These are phyloP conservation scores for Dendrolimus houi DNA, from an alignment of 2,888 invertebrate genomes.

Conservation along the genomic window DNA sequence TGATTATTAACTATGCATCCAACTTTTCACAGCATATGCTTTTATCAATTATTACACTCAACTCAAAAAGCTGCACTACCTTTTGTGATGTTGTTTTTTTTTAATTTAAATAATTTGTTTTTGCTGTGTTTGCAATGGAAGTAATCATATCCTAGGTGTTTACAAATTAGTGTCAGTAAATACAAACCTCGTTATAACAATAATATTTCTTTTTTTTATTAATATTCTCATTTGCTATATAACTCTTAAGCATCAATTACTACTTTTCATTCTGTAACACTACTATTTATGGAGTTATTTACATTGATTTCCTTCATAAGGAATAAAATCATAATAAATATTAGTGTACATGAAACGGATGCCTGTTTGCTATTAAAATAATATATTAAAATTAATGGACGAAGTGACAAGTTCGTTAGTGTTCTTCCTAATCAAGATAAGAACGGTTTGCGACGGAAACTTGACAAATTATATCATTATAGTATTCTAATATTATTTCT, in stretches of 20 bases:
- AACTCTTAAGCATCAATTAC: conserved; percentile 45
- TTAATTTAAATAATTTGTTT: too few relatives aligned
- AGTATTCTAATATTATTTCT: conserved; percentile 20
- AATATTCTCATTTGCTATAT: conserved; percentile 57
- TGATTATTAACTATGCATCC: conserved; percentile 26
- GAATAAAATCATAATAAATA: conserved; percentile 56
- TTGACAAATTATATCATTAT: conserved; percentile 59
- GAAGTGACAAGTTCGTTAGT: conserved; percentile 75
- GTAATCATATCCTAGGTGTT: conserved; percentile 39
- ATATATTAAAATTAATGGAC: conserved; percentile 74
- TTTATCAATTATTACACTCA: background rate
- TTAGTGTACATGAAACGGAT: conserved; percentile 57
- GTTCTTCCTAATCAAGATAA: conserved; percentile 68
- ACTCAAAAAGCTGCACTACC: background rate
- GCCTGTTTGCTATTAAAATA: conserved; percentile 68
- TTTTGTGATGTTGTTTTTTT: background rate
- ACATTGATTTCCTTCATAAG: conserved; percentile 66
- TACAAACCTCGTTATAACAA: conserved; percentile 48
- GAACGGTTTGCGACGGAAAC: conserved; percentile 73
- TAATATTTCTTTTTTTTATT: conserved; percentile 35
- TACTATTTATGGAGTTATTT: conserved; percentile 42
- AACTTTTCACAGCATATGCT: background rate
- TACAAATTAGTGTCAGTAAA: conserved; percentile 36
- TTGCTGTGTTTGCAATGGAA: conserved; percentile 23
- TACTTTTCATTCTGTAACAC: conserved; percentile 46